These are phyloP conservation scores for Fabriciana adippe DNA, from an alignment of 2,888 invertebrate species.

Conservation along the genomic window DNA sequence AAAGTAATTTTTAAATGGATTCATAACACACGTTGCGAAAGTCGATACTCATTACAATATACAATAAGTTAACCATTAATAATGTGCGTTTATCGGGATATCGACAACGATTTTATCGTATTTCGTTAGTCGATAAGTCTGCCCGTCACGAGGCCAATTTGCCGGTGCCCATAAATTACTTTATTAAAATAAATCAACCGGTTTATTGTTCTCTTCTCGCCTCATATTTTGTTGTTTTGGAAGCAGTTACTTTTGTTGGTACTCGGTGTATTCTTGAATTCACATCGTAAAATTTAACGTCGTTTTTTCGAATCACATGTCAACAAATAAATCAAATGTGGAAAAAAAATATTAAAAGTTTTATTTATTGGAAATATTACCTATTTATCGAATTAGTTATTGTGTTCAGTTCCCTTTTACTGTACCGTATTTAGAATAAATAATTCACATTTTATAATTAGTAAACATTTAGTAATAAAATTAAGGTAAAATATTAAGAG, in stretches of 20 bases:
- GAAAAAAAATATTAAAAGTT: constrained; percentile 11
- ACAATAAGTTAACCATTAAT: constrained; percentile 71
- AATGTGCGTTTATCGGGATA: constrained; percentile 62
- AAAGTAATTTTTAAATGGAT: constrained; percentile 15
- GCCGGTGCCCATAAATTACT: constrained; percentile 77
- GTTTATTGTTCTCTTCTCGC: constrained; percentile 79
- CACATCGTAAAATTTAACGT: constrained; percentile 40
- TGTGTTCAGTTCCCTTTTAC: too few relatives aligned
- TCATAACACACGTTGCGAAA: constrained; percentile 21
- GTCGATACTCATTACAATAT: constrained; percentile 60
- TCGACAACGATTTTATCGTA: constrained; percentile 71
- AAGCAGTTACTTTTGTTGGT: constrained; percentile 35
- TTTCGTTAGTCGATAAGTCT: constrained; percentile 68
- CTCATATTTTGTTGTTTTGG: constrained; percentile 68
- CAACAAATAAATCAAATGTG: constrained; percentile 36
- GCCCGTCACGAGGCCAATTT: constrained; percentile 75
- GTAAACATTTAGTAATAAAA: too few relatives aligned
- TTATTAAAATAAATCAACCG: constrained; percentile 79
- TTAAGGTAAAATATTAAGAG: too few relatives aligned
- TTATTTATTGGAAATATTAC: neutral
- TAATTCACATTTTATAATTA: too few relatives aligned
- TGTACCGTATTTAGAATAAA: too few relatives aligned
- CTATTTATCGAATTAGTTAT: too few relatives aligned
- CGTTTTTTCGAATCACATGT: constrained; percentile 33
- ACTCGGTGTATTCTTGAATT: constrained; percentile 33